Percentiles rank a stretch among this genome's conserved stretches.
These are phyloP conservation scores for Synergus japonicus DNA, from an alignment of 2,888 invertebrate genomes.

Conservation along the genomic window DNA sequence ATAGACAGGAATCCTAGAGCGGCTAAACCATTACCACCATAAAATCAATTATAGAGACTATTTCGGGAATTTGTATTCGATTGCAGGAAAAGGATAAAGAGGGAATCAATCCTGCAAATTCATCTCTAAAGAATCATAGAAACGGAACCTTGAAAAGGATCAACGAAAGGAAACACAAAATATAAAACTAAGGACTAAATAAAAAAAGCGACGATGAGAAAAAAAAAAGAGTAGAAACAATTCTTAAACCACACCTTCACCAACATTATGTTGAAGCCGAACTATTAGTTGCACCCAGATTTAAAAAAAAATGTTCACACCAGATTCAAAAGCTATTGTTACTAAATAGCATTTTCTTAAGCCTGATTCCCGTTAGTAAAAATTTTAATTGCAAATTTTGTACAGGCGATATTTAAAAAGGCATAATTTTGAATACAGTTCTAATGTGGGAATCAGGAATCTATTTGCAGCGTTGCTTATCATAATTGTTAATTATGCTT, in stretches of 20 bases:
- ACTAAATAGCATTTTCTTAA: not conserved
- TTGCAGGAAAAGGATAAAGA: constrained; percentile 19
- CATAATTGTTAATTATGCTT: constrained; percentile 73
- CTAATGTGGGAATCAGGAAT: constrained; percentile 22
- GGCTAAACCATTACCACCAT: constrained; percentile 80
- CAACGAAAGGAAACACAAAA: constrained; percentile 28
- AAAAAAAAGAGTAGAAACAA: constrained; percentile 7
- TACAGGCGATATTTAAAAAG: not conserved
- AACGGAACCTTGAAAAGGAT: constrained; percentile 10
- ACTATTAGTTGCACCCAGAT: not conserved
- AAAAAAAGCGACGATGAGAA: not conserved
- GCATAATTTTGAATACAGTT: constrained; percentile 19
- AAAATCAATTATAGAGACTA: constrained; percentile 40
- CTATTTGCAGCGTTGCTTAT: constrained; percentile 2
- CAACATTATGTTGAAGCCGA: constrained; percentile 23
- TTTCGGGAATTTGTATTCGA: not conserved
- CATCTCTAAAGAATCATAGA: not conserved
- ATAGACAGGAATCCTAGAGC: constrained; percentile 87
- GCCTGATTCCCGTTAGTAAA: not conserved
- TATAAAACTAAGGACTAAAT: constrained; percentile 18
- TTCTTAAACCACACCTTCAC: constrained; percentile 37
- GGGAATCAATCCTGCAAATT: not conserved
- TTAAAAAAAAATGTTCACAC: constrained; percentile 3
- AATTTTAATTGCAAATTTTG: not conserved
- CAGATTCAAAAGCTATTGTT: not conserved